Percentiles rank a stretch among this genome's conserved stretches.
Conservation (phyloP, 1,140 invertebrate species). For the Trialeurodes vaporariorum region DNA sequence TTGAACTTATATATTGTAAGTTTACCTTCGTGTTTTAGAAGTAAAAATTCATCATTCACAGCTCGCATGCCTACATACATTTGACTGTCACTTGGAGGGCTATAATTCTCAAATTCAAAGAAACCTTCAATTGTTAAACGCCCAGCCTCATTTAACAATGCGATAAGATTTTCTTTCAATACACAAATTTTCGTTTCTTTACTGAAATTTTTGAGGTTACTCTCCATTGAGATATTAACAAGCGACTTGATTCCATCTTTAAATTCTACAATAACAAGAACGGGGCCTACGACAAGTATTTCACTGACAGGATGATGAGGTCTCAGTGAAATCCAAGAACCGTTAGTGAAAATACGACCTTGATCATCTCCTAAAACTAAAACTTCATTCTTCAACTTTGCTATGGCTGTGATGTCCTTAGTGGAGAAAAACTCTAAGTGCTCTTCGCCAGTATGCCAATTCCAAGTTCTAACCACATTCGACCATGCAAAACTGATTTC, state of each 20-base stretch:
- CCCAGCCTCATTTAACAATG: not conserved
- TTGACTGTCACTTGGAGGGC: not conserved
- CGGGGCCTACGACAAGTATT: not conserved
- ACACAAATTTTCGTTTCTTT: not conserved
- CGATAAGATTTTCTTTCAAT: not conserved
- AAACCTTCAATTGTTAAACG: no score
- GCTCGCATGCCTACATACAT: not conserved
- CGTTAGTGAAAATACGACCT: no score
- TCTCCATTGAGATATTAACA: not conserved
- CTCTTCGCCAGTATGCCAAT: no score
- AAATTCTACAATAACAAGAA: not conserved
- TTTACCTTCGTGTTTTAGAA: not conserved
- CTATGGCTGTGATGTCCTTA: no score
- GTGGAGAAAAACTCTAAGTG: no score
- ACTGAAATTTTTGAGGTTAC: not conserved
- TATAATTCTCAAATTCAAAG: not conserved
- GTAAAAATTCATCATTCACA: not conserved
- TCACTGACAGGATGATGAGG: no score
- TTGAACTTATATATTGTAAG: not conserved
- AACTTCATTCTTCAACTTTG: no score
- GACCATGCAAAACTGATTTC: no score
- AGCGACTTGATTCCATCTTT: not conserved
- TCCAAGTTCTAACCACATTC: no score
- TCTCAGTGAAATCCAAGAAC: no score
- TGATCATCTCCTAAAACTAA: no score